Evolutionary conservation across 2,797 vertebrate species (phyloP), one percentile per base, ranked within the genome.

Genomic region (Mus spretus): DNA sequence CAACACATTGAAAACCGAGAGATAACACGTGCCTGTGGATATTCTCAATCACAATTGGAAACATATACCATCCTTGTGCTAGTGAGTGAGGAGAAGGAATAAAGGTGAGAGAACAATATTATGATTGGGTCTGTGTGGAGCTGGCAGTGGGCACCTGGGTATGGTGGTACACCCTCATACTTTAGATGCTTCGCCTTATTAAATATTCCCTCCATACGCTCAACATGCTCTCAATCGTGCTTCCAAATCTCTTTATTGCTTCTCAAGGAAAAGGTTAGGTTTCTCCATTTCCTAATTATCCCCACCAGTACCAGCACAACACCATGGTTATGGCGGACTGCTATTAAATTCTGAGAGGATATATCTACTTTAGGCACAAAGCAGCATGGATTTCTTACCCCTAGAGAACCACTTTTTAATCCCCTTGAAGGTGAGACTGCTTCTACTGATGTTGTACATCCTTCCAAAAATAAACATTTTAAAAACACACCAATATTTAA

Each of bases 391-490:
- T 44, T n/a, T 77, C 19, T 81, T 19, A 34, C 17, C 31, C 17
- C 7, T 70, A 31, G 31, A 67, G 15, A 84, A 70, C 22, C 34
- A 53, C 10, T 11, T 78, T 89, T 53, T 93, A 31, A 31, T 67
- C 34, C 28, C 57, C 22, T 92, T 26, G 15, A 47, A 14, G 3
- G 17, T 4, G 67, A 24, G 40, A 81, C 19, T 20, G 12, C 2
- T 1, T 31, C 47, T 63, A 57, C 6, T 55, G 50, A 92, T 14
- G 86, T 74, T 57, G 24, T 59, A 77, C 4, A 9, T 9, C 20
- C 53, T 59, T 93, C 50, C 47, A 59, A 37, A 81, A 92, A 40
- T 34, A 89, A 50, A 96, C 9, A 78, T n/a, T 93, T 80, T 82
- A 3, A 63, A 85, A 72, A 28, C 40, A 11, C 19, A 61, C 84